Base-by-base conservation (phyloP, 2,797 vertebrate genomes). In the Phoeniculus purpureus region DNA sequence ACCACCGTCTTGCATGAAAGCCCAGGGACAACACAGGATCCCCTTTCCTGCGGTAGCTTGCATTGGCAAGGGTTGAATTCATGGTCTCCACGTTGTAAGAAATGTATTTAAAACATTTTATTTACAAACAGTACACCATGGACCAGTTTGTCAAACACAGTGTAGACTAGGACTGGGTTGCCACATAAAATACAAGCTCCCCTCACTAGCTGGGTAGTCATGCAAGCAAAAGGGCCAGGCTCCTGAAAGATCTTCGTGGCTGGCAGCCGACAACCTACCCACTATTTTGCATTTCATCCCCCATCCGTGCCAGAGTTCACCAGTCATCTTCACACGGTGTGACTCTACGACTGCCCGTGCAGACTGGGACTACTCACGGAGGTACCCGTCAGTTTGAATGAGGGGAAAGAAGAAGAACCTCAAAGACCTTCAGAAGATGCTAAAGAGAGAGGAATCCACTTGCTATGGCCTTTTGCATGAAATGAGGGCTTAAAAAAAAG, bases 101-200 rank as follows among this genome's bases (percentile, higher is more conserved):
- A 90, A 92, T 90, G 71, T 79, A 87, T 89, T 92, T 90, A 70
- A 94, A 96, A 90, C 87, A 95, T 89, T 95, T 96, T 94, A 96
- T 96, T 96, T 93, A 96, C 92, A 92, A 83, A 94, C 73, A 94
- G 89, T 23, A 94, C 87, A 93, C 90, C 92, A 95, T 32, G 92
- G 93, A 94, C 73, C 70, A 76, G n/a, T 87, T 90, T 93, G 81
- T 83, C 86, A 89, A 87, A 94, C 84, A 85, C 79, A 83, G 89
- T 26, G 73, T 56, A 80, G 91, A 86, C 89, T 89, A 92, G 70
- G 76, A 92, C 93, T 81, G 87, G 64, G 81, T 85, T 52, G 70
- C 62, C 90, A 95, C 90, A 94, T 19, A 50, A 79, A 85, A 89
- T 59, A 91, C 66, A 87, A 43, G 48, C 13, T 34, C 72, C 67